Conservation (phyloP, 1,140 invertebrate genomes). For the Diabrotica virgifera region DNA sequence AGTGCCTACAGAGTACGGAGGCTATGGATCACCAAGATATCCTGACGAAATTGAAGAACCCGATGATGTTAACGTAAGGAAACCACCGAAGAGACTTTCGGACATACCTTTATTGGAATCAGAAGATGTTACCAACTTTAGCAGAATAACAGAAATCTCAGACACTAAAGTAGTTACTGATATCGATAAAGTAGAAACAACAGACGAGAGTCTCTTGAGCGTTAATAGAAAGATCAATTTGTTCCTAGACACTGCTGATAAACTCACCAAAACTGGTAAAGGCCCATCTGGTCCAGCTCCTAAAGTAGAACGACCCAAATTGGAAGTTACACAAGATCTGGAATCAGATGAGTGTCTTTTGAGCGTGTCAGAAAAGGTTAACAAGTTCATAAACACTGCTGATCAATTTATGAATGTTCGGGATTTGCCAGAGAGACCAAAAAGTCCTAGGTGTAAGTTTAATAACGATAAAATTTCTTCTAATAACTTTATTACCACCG, state of each 20-base stretch:
- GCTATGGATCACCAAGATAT: slow-evolving; percentile 61
- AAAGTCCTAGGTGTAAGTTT: slow-evolving; percentile 37
- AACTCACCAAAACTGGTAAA: slow-evolving; percentile 47
- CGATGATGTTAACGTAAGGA: slow-evolving; percentile 56
- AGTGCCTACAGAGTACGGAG: slow-evolving; percentile 56
- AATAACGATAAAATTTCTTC: not conserved
- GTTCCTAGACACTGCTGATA: slow-evolving; percentile 60
- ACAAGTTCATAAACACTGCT: slow-evolving; percentile 60
- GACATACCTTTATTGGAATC: slow-evolving; percentile 43
- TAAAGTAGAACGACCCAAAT: slow-evolving; percentile 46
- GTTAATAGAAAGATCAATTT: slow-evolving; percentile 64
- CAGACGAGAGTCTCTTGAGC: slow-evolving; percentile 60
- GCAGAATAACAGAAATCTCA: slow-evolving; percentile 54
- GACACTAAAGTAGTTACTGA: slow-evolving; percentile 48
- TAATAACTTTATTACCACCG: not conserved
- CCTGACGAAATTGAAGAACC: slow-evolving; percentile 69
- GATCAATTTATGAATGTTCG: slow-evolving; percentile 53
- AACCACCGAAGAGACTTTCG: slow-evolving; percentile 51
- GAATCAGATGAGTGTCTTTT: slow-evolving; percentile 61
- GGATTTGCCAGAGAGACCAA: slow-evolving; percentile 41
- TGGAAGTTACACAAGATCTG: slow-evolving; percentile 50
- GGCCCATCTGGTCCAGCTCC: slow-evolving; percentile 42
- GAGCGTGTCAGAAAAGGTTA: slow-evolving; percentile 65
- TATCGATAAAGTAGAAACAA: slow-evolving; percentile 47
- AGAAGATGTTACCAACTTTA: slow-evolving; percentile 46